A percentile compares a stretch with the other conserved stretches of the same genome.
These are phyloP conservation scores for Pygmarrhopalites habei DNA, from an alignment of 1,140 invertebrate species.

Conservation along the genomic window DNA sequence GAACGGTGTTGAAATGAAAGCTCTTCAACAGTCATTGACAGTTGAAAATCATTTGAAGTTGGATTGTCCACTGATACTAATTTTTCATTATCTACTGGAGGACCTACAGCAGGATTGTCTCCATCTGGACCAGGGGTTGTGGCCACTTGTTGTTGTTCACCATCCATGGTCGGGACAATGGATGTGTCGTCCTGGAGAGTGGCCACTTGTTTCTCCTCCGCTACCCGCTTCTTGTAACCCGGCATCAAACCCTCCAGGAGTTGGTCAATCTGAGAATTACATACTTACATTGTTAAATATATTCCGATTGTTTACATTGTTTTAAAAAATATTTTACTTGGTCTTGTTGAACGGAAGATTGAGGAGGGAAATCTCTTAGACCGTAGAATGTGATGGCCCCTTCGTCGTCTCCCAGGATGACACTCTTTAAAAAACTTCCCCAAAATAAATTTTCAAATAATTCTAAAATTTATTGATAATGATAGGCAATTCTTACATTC, in stretches of 20 bases:
- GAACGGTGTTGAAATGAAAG: conserved; percentile 36
- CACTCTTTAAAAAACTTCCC: conserved; percentile 18
- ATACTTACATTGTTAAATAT: background rate
- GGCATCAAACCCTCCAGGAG: conserved; percentile 25
- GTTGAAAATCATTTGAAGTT: too few species aligned
- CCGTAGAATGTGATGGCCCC: conserved; percentile 27
- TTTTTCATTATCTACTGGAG: too few species aligned
- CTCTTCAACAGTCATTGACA: too few species aligned
- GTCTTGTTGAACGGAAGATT: conserved; percentile 11
- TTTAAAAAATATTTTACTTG: conserved; percentile 18
- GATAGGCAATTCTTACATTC: conserved; percentile 14
- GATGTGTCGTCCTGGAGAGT: too few species aligned
- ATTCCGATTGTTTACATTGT: conserved; percentile 2
- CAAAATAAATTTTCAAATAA: too few species aligned
- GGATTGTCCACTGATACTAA: too few species aligned
- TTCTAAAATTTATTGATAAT: too few species aligned
- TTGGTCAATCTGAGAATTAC: conserved; percentile 10
- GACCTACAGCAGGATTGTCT: too few species aligned
- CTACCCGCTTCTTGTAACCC: conserved; percentile 21
- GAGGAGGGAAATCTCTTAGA: conserved; percentile 29
- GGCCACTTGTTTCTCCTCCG: background rate
- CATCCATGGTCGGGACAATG: too few species aligned
- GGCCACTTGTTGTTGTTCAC: too few species aligned
- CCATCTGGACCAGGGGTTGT: too few species aligned
- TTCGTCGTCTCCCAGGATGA: conserved; percentile 32